Conservation (phyloP, 2,113 vertebrate species). For the Columba livia region DNA sequence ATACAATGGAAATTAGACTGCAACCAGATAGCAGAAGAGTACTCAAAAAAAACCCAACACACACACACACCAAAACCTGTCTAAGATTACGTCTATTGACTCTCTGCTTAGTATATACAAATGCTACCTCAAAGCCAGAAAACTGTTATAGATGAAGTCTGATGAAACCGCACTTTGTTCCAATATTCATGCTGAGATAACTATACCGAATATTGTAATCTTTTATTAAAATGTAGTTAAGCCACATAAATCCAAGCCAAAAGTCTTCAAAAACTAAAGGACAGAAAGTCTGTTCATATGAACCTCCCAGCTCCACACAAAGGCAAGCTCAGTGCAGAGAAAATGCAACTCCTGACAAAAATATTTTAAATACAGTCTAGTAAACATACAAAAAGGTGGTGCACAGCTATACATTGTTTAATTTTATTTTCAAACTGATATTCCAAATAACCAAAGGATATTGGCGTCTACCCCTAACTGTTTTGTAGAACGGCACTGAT, state of each 20-base stretch:
- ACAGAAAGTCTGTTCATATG: neutral
- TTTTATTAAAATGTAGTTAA: neutral
- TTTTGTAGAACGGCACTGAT: accelerated
- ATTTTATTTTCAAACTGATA: neutral
- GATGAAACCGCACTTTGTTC: neutral
- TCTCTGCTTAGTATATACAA: neutral
- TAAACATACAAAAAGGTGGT: neutral
- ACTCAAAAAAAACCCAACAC: neutral
- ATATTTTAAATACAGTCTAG: neutral
- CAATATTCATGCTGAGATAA: neutral
- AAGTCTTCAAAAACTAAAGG: conserved; percentile 14
- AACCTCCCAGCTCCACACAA: neutral
- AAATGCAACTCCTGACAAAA: neutral
- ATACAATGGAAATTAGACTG: conserved; percentile 76
- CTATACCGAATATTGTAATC: neutral
- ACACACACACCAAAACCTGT: neutral
- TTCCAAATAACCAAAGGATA: neutral
- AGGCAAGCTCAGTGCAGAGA: neutral
- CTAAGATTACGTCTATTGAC: neutral
- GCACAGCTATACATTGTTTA: neutral
- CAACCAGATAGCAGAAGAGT: conserved; percentile 1
- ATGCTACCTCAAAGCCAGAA: neutral
- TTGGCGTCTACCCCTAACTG: neutral
- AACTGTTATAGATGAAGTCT: neutral
- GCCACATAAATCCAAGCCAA: neutral